Evolutionary conservation across 2,888 invertebrate species (phyloP).

Genomic region (Diogma glabrata): DNA sequence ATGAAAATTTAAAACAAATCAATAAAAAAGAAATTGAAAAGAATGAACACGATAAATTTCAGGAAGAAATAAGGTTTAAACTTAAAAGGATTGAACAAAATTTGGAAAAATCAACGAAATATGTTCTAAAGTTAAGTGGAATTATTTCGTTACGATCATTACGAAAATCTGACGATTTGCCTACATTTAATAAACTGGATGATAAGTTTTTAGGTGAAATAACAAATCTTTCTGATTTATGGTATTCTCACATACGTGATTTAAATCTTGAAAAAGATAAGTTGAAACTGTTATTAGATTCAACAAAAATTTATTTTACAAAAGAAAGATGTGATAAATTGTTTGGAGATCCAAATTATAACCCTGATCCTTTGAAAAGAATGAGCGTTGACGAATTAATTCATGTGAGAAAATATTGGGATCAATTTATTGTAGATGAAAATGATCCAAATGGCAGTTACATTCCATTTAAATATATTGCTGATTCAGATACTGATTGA

Average conservation of each 20-base stretch:
- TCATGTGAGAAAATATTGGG: not conserved
- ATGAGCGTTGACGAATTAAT: not conserved
- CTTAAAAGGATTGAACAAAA: not conserved
- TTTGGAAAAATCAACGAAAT: not conserved
- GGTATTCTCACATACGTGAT: too few species aligned
- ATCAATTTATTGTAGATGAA: not conserved
- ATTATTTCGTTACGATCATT: not conserved
- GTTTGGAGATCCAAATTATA: slow-evolving; percentile 1
- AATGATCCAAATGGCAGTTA: not conserved
- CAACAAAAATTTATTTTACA: not conserved
- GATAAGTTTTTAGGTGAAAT: too few species aligned
- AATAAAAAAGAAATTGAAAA: not conserved
- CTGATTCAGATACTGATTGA: too few species aligned
- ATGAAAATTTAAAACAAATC: not conserved
- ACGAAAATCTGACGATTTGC: too few species aligned
- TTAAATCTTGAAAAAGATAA: too few species aligned
- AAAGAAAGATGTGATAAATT: not conserved
- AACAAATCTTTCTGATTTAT: too few species aligned
- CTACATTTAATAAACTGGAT: too few species aligned
- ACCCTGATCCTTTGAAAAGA: not conserved
- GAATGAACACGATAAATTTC: not conserved
- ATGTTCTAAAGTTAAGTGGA: not conserved
- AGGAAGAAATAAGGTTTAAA: not conserved
- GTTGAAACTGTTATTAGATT: too few species aligned
- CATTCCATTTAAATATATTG: too few species aligned